Base-by-base conservation (phyloP, 2,888 invertebrate species). In the Mellilla xanthometata region DNA sequence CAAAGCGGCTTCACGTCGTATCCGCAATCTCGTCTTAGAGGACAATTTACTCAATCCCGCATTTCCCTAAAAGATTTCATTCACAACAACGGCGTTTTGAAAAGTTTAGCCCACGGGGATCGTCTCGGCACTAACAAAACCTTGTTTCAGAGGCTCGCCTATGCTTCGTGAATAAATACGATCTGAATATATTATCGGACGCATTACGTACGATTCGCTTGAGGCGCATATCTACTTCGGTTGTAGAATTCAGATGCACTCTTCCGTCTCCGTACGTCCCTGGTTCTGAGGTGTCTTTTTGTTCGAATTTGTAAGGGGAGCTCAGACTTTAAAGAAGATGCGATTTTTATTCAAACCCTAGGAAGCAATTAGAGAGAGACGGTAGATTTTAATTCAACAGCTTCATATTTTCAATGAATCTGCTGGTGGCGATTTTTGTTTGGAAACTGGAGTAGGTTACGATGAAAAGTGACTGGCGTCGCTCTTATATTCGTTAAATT, bases 101-200 rank as follows among this genome's bases (percentile, higher is more conserved):
- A 74, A 68, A 70, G 68, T 71, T 63, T 72, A 68, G 71, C 78
- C 72, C 67, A 62, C 52, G 70, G 72, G 77, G 70, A 81, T 76
- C 76, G 78, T 76, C 73, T 77, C 74, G 67, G 62, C 56, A 65
- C 71, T 68, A 77, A 76, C 78, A 75, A 76, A 83, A 81, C 77
- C 83, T 80, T 76, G 81, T 87, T 84, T 78, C 80, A 72, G 60
- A 76, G 75, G 76, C 77, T 78, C 76, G 75, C 76, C 80, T 78
- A 81, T 79, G 72, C 71, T 77, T 68, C 60, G 59, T 66, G 78
- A 81, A 85, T 81, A 84, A 82, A 87, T 84, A 77, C 80, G 76
- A 85, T 85, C 74, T 68, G 86, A 86, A 87, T 86, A 82, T 84
- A 85, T 86, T 84, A 84, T 81, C 81, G 76, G 72, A 75, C 75